Percentiles rank a stretch among this genome's conserved stretches.
Conservation (phyloP, 2,888 invertebrate species). For the Lathronympha strigana region DNA sequence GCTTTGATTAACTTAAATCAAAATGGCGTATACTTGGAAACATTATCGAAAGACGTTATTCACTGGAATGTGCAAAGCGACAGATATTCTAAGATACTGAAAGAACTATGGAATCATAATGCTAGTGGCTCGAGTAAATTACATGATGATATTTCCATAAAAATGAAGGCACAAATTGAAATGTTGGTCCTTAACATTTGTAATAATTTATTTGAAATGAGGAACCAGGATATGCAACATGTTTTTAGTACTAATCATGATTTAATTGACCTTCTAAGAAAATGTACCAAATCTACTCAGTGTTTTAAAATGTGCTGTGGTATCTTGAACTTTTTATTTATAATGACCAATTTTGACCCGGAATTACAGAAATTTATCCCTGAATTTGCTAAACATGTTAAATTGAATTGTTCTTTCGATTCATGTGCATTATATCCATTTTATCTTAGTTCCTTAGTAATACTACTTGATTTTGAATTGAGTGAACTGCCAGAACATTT, state of each 20-base stretch:
- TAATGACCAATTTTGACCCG: constrained; percentile 60
- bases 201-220: constrained; percentile 50
- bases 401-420: constrained; percentile 47
- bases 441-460: constrained; percentile 55
- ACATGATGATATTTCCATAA: constrained; percentile 61
- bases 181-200: constrained; percentile 55
- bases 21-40: constrained; percentile 49
- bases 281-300: constrained; percentile 58
- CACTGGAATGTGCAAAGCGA: constrained; percentile 54
- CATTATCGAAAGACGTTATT: constrained; percentile 58
- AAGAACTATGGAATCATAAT: constrained; percentile 60
- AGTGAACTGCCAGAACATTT: constrained; percentile 49
- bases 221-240: constrained; percentile 47
- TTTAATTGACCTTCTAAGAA: constrained; percentile 54
- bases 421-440: constrained; percentile 62
- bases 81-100: constrained; percentile 55
- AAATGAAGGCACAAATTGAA: constrained; percentile 69
- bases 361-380: constrained; percentile 58
- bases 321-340: constrained; percentile 66
- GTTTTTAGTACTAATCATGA: constrained; percentile 49
- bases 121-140: constrained; percentile 42
- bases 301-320: constrained; percentile 70
- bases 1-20: constrained; percentile 68
- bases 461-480: constrained; percentile 65
- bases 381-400: constrained; percentile 59